Conservation (phyloP, 2,888 invertebrate species). For the Epicampocera succincta region DNA sequence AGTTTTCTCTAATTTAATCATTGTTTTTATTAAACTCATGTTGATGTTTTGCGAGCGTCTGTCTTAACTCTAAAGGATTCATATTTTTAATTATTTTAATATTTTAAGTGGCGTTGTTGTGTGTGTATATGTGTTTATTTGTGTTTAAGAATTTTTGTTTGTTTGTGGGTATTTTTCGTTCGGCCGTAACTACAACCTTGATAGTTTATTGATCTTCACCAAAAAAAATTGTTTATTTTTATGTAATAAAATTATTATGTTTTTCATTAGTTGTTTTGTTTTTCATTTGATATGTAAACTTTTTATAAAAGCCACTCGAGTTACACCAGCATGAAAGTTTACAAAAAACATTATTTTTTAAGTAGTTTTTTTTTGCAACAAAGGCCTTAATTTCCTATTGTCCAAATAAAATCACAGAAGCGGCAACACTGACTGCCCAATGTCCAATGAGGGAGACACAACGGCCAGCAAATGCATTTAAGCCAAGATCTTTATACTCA, state of each 20-base stretch:
- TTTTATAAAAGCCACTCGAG: too few species aligned
- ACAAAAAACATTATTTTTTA: too few species aligned
- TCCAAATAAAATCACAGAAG: too few species aligned
- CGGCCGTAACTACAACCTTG: constrained; percentile 47
- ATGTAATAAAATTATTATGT: neutral
- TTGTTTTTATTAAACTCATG: constrained; percentile 16
- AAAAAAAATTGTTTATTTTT: neutral
- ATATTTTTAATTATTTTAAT: constrained; percentile 24
- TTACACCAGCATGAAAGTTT: too few species aligned
- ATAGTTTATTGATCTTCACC: constrained; percentile 56
- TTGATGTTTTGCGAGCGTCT: constrained; percentile 1
- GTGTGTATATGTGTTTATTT: too few species aligned
- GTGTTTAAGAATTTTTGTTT: neutral
- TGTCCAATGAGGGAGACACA: constrained; percentile 27
- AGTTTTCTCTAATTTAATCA: constrained; percentile 1
- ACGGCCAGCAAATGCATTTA: constrained; percentile 54
- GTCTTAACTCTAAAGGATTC: neutral
- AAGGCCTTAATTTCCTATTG: too few species aligned
- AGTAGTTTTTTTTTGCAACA: too few species aligned
- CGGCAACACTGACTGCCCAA: neutral
- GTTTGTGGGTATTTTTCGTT: constrained; percentile 9
- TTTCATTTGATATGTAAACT: too few species aligned
- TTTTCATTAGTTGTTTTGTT: too few species aligned
- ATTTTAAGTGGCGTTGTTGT: constrained; percentile 5
- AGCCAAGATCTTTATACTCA: constrained; percentile 63